These are phyloP conservation scores for Microctonus brassicae DNA, from an alignment of 2,888 invertebrate species.

Conservation along the genomic window DNA sequence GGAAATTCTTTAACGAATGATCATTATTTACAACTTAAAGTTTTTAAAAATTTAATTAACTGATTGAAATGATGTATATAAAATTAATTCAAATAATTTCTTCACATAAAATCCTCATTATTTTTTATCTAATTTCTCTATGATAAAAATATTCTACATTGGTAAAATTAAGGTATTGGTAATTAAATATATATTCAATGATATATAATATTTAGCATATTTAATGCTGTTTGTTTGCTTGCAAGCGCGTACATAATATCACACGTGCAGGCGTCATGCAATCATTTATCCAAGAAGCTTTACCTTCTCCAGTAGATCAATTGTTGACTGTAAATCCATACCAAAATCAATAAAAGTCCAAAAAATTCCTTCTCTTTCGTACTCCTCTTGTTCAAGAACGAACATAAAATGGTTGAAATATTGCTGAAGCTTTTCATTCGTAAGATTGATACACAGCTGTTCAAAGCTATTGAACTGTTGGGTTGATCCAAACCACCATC, in stretches of 20 bases:
- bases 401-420: constrained; percentile 98
- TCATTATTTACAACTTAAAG: not conserved
- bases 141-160: not conserved
- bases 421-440: constrained; percentile 95
- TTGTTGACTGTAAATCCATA: constrained; percentile 92
- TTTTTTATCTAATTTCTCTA: not conserved
- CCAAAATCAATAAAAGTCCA: constrained; percentile 97
- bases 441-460: constrained; percentile 97
- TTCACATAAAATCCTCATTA: not conserved
- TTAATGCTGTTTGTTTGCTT: constrained; percentile 33
- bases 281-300: constrained; percentile 36
- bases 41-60: not conserved
- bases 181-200: too few relatives aligned
- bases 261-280: constrained; percentile 23
- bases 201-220: not conserved
- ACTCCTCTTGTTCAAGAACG: constrained; percentile 95
- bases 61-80: not conserved
- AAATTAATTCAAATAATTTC: not conserved
- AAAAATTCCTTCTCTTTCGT: constrained; percentile 89
- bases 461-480: constrained; percentile 93
- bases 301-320: constrained; percentile 93
- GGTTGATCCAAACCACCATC: constrained; percentile 23
- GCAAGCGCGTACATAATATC: constrained; percentile 45
- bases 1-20: not conserved
- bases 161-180: not conserved